These are phyloP conservation scores for Pao palembangensis DNA, from an alignment of 2,113 vertebrate genomes.

Conservation along the genomic window DNA sequence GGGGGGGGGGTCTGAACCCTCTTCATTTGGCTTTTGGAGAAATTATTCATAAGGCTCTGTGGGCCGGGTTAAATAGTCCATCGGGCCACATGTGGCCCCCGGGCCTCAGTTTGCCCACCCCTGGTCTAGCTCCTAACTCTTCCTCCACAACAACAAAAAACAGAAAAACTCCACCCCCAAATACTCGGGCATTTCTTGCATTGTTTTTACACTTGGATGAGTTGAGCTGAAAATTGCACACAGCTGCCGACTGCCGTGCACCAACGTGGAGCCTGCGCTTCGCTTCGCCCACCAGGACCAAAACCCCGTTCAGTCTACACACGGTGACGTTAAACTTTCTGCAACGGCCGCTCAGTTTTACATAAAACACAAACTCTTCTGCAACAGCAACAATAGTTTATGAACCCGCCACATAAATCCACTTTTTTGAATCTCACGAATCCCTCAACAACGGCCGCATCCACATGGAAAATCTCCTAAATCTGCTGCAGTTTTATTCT, in stretches of 20 bases:
- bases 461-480: constrained; percentile 8
- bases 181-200: constrained; percentile 83
- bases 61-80: no score
- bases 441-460: not conserved
- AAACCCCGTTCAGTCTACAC: constrained; percentile 78
- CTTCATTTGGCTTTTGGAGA: no score
- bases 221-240: constrained; percentile 85
- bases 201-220: constrained; percentile 91
- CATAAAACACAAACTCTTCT: no score
- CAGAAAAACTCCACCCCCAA: constrained; percentile 80
- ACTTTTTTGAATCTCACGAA: no score
- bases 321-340: not conserved
- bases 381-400: no score
- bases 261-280: constrained; percentile 76
- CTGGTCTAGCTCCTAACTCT: constrained; percentile 63
- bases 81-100: no score
- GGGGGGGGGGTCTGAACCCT: no score
- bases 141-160: constrained; percentile 68
- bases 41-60: no score
- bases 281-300: constrained; percentile 76
- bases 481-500: not conserved
- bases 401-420: no score
- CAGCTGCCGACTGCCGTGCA: constrained; percentile 81
- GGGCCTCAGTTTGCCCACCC: no score
- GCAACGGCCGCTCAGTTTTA: not conserved